A percentile compares a stretch with the other conserved stretches of the same genome.
Evolutionary conservation across 1,140 invertebrate genomes (phyloP).

Genomic region (Chlorops oryzae): DNA sequence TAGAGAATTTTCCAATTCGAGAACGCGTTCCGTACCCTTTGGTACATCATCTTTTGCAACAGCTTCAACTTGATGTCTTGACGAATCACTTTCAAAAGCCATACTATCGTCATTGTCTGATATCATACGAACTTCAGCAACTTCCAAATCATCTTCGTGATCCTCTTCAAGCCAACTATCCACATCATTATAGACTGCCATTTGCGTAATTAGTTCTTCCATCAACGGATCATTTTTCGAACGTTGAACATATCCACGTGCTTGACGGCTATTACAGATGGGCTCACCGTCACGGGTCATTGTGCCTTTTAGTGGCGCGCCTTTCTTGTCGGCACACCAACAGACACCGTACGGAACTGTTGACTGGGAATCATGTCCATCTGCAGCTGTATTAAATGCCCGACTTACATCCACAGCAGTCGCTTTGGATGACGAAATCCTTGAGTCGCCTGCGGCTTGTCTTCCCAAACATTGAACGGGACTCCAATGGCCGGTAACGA

Average conservation of each 20-base stretch:
- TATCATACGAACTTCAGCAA: not conserved
- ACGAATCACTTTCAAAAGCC: conserved; percentile 3
- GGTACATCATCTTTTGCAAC: conserved; percentile 13
- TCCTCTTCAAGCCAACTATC: conserved; percentile 37
- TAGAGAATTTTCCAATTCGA: conserved; percentile 46
- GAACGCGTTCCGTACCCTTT: conserved; percentile 32
- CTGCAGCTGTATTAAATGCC: conserved; percentile 19
- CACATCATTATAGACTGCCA: conserved; percentile 54
- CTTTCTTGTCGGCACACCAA: conserved; percentile 77
- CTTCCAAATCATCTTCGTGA: not conserved
- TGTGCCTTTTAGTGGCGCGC: conserved; percentile 71
- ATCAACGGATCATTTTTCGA: conserved; percentile 47
- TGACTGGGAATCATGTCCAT: not conserved
- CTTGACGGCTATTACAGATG: conserved; percentile 69
- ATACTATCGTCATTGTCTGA: not conserved
- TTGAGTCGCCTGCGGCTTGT: conserved; percentile 24
- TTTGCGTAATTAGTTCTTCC: conserved; percentile 60
- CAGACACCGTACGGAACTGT: conserved; percentile 56
- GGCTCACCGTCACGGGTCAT: conserved; percentile 64
- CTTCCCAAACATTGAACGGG: conserved; percentile 68
- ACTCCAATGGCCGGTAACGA: conserved; percentile 67
- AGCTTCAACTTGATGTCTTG: not conserved
- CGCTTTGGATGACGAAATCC: not conserved
- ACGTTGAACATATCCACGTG: conserved; percentile 50
- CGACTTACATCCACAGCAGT: conserved; percentile 28